Evolutionary conservation across 2,888 invertebrate genomes (phyloP).

Genomic region (Morpho deidamia): DNA sequence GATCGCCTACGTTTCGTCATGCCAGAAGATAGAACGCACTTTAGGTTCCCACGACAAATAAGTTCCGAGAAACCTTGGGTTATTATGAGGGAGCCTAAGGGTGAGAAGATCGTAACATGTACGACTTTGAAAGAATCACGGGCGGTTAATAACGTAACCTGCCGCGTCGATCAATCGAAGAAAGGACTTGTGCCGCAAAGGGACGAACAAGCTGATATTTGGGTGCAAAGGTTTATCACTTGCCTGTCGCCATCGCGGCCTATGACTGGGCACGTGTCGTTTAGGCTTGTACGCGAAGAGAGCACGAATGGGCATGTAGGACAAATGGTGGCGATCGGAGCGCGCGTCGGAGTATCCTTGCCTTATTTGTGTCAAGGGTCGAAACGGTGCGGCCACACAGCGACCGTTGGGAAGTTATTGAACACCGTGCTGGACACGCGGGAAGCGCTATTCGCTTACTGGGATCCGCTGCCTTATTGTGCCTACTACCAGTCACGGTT

Average conservation of each 20-base stretch:
- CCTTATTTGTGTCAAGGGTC: conserved; percentile 89
- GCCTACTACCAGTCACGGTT: conserved; percentile 90
- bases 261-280: conserved; percentile 88
- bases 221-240: conserved; percentile 85
- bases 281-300: conserved; percentile 84
- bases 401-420: conserved; percentile 79
- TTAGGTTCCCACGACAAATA: conserved; percentile 84
- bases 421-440: conserved; percentile 86
- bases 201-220: conserved; percentile 82
- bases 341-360: conserved; percentile 87
- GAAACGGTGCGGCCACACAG: conserved; percentile 80
- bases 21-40: conserved; percentile 81
- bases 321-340: conserved; percentile 74
- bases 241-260: conserved; percentile 81
- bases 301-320: conserved; percentile 59
- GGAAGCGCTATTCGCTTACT: conserved; percentile 88
- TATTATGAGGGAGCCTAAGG: conserved; percentile 85
- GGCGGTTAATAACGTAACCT: conserved; percentile 89
- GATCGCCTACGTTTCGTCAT: conserved; percentile 84
- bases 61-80: conserved; percentile 88
- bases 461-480: conserved; percentile 92
- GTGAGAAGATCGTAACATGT: conserved; percentile 88
- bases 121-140: conserved; percentile 88
- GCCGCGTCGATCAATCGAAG: conserved; percentile 82
- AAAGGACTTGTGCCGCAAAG: conserved; percentile 84